Base-by-base conservation (phyloP, 2,797 vertebrate species). In the Alcedo quadribrachys region DNA sequence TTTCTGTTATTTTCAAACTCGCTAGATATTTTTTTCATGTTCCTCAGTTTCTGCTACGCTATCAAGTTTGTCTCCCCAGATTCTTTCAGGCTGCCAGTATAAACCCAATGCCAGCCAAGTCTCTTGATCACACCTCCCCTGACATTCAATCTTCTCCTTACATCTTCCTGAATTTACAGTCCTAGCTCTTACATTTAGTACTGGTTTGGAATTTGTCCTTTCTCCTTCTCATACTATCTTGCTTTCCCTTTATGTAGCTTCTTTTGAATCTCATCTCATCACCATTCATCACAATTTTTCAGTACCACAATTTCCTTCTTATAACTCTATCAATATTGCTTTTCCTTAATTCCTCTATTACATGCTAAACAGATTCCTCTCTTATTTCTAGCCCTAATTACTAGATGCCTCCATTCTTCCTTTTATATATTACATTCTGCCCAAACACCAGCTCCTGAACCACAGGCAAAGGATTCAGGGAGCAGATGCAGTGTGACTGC, bases 351-450 rank as follows among this genome's bases (percentile, higher is more conserved):
- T 92, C 89, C 75, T 80, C 89, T 75, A 93, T 89, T 91, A 87
- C 69, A 91, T 53, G 80, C 58, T 81, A 60, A 90, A 91, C 62
- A 83, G 77, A 95, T 95, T 87, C 77, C 73, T 86, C 67, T 80
- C 68, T 66, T 78, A 87, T 81, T 95, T 81, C 73, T 63, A 89
- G 54, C 40, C 55, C 48, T 95, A 89, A 93, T 93, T 90, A 96
- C 5, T 27, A 91, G 89, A 87, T 89, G 80, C 67, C 11, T 93
- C 55, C 67, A 66, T 83, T 83, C 30, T 83, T 93, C 43, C 76
- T 91, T 78, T 77, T 67, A 48, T 75, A 71, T 68, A 79, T 81
- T 83, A 76, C 73, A 63, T 63, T 80, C 68, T 87, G 57, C 82
- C 62, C 5, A 7, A 90, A 87, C 86, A 85, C 53, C 68, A 81